Conservation (phyloP, 37 sponge, comb jelly and placozoan genomes). For the Aphrocallistes beatrix region DNA sequence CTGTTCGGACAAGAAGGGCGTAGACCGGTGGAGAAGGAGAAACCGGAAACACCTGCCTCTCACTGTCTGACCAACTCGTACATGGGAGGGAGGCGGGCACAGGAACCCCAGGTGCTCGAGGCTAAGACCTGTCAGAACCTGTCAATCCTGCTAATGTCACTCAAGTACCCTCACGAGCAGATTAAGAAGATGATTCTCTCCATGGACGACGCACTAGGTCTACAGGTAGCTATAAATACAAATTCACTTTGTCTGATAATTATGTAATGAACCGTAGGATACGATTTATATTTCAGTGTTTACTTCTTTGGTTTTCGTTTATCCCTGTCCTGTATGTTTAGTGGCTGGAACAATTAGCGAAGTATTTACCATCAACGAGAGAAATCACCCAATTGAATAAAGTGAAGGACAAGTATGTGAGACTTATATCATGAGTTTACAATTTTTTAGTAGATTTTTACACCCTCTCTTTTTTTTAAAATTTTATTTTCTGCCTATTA, state of each 20-base stretch:
- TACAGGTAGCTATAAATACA: not conserved
- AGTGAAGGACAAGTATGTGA: conserved; percentile 5
- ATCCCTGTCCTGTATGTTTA: not conserved
- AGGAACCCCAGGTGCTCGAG: not conserved
- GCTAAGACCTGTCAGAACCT: conserved; percentile 13
- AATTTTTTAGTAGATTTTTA: not conserved
- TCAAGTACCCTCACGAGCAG: not conserved
- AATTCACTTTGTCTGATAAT: not conserved
- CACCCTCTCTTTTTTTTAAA: too few relatives aligned
- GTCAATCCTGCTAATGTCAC: conserved; percentile 2
- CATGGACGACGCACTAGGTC: not conserved
- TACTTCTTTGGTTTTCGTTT: too few relatives aligned
- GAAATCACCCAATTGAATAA: not conserved
- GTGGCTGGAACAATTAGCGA: not conserved
- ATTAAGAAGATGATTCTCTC: not conserved
- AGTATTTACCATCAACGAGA: not conserved
- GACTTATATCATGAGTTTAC: not conserved
- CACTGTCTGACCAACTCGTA: not conserved
- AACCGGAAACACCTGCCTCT: not conserved
- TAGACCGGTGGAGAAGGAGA: not conserved
- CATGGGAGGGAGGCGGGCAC: not conserved
- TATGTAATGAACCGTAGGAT: not conserved
- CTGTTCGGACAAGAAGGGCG: conserved; percentile 12
- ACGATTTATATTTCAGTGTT: too few relatives aligned
- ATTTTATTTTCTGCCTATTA: not conserved